phyloP scores from a whole-genome alignment of 2,888 invertebrate genomes.

The Bellardia bayeri region DNA sequence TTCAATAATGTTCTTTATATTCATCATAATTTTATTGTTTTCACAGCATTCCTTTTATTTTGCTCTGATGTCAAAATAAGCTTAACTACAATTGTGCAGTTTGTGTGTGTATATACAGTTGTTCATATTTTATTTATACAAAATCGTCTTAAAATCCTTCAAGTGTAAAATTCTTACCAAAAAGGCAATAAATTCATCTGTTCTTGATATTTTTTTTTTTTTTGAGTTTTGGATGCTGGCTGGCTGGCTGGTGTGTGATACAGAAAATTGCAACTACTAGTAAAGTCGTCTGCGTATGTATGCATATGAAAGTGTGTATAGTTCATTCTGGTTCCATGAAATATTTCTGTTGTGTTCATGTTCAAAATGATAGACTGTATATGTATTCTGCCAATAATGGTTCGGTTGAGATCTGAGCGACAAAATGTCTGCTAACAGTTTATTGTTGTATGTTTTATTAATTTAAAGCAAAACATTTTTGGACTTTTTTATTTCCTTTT shows the following conservation, averaged over 20 bases:
- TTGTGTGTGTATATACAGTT: constrained; percentile 45
- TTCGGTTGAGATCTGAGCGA: constrained; percentile 47
- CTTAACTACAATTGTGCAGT: constrained; percentile 48
- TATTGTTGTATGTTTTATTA: constrained; percentile 58
- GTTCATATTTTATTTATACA: constrained; percentile 66
- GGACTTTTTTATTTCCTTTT: constrained; percentile 6
- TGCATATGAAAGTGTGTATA: not conserved
- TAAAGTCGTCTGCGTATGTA: not conserved
- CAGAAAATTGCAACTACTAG: constrained; percentile 6
- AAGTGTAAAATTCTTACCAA: constrained; percentile 74
- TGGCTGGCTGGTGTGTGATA: constrained; percentile 18
- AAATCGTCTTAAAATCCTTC: constrained; percentile 74
- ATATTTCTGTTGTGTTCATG: constrained; percentile 35
- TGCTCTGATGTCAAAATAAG: constrained; percentile 53
- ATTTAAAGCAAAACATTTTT: constrained; percentile 34
- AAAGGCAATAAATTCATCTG: constrained; percentile 74
- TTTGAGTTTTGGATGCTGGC: constrained; percentile 8
- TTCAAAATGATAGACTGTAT: constrained; percentile 37
- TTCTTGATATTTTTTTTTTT: not conserved
- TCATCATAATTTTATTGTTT: constrained; percentile 59
- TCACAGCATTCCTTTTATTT: not conserved
- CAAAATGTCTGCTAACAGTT: constrained; percentile 59
- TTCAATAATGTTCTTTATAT: constrained; percentile 56
- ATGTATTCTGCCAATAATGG: constrained; percentile 57
- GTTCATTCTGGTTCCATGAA: constrained; percentile 34